Conservation (phyloP, 1,140 invertebrate genomes). For the Diachasma alloeum region DNA sequence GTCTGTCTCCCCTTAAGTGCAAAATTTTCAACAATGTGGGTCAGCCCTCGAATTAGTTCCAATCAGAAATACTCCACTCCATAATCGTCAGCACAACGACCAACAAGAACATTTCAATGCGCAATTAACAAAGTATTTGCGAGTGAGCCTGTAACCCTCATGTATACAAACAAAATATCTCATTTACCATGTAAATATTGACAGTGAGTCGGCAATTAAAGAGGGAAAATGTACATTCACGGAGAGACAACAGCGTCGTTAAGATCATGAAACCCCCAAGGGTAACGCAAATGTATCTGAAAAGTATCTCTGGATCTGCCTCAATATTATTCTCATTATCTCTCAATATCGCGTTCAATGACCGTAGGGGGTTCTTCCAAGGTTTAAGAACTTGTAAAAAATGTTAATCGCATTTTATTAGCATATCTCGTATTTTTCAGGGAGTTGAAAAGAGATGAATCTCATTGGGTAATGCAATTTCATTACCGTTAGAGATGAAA, state of each 20-base stretch:
- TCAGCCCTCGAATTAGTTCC: too few relatives aligned
- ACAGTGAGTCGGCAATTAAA: background rate
- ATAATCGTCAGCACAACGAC: too few relatives aligned
- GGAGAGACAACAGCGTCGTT: background rate
- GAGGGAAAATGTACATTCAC: background rate
- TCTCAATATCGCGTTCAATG: background rate
- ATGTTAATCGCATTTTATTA: background rate
- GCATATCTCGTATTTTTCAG: background rate
- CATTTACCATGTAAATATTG: background rate
- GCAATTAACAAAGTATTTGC: background rate
- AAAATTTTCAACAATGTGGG: too few relatives aligned
- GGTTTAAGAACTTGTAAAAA: background rate
- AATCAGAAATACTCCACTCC: too few relatives aligned
- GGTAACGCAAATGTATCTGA: background rate
- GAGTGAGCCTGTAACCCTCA: too few relatives aligned
- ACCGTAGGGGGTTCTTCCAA: background rate
- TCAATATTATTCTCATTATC: background rate
- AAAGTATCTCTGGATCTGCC: background rate
- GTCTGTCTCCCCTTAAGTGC: too few relatives aligned
- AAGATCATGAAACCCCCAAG: background rate
- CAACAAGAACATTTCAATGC: background rate
- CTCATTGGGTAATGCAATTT: background rate
- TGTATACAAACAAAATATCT: background rate
- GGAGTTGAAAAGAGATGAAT: background rate
- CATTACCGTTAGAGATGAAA: background rate